Base-by-base conservation (phyloP, 2,888 invertebrate species). In the Drosophila seclusa region DNA sequence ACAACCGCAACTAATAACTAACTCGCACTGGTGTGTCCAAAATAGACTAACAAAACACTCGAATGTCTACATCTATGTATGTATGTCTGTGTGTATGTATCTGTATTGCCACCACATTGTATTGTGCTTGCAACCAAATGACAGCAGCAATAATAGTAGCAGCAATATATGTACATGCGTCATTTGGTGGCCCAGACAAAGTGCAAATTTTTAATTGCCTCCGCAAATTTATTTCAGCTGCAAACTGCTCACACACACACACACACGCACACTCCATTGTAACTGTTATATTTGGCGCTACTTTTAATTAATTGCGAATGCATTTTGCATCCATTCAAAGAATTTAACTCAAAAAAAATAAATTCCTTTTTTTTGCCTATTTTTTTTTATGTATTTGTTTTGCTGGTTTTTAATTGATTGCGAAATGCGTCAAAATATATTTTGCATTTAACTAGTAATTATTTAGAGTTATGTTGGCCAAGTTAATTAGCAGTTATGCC, bases 1-100 rank as follows among this genome's bases (percentile, higher is more conserved):
- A 81, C 69, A 76, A 73, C 79, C 85, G 79, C 83, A 84, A 80
- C 90, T 84, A 84, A 84, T 84, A 84, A 84, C 90, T 85, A 88
- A 85, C 83, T 73, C 63, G 31, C 57, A 34, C 62, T 49, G 31
- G 21, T 31, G 38, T 16, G 76, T 8, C 54, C 32, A 65, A 76
- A 77, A 80, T 76, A 68, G 54, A 65, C 66, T 60, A 82, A 80
- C 68, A 75, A 64, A 45, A 65, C 82, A 72, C 80, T 82, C 66
- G 50, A 82, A 18, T 68, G 61, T 57, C 31, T 61, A 57, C 52
- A 45, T 57, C 11, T 42, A 34, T 36, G 54, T 57, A 31, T 31
- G 54, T 38, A 8, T 36, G n/a, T 49, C 11, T 66, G 60, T 58
- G 27, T 63, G 62, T 53, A 38, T 59, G 24, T 48, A 24, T 31